These are phyloP conservation scores for Clusia tigrina DNA, from an alignment of 2,888 invertebrate genomes.

Conservation along the genomic window DNA sequence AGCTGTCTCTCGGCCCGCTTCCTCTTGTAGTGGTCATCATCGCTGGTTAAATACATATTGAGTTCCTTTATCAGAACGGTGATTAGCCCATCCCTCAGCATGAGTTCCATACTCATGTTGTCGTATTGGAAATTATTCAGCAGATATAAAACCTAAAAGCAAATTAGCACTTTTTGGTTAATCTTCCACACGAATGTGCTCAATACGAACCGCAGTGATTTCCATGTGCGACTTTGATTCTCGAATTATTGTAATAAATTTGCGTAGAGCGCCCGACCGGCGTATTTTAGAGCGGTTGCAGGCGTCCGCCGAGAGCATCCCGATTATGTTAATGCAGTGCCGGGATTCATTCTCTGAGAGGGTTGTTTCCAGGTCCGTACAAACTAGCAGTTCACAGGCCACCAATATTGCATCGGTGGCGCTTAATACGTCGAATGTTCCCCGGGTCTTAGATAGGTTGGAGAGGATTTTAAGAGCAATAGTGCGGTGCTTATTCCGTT, in stretches of 20 bases:
- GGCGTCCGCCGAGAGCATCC: conserved; percentile 59
- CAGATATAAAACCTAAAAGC: conserved; percentile 55
- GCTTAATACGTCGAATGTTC: conserved; percentile 54
- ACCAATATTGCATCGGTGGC: conserved; percentile 59
- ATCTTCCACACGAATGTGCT: not conserved
- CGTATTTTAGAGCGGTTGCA: conserved; percentile 64
- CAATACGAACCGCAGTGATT: conserved; percentile 53
- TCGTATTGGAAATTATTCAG: conserved; percentile 66
- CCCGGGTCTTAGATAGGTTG: conserved; percentile 58
- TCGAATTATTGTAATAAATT: conserved; percentile 57
- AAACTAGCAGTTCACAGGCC: conserved; percentile 58
- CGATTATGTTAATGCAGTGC: conserved; percentile 61
- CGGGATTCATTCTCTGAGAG: conserved; percentile 55
- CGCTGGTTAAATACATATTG: conserved; percentile 56
- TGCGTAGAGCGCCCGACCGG: conserved; percentile 59
- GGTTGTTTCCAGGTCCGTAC: conserved; percentile 49
- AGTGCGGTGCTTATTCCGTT: conserved; percentile 54
- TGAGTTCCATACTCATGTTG: conserved; percentile 65
- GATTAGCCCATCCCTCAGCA: conserved; percentile 68
- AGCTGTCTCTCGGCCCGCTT: conserved; percentile 57
- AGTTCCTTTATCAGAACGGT: conserved; percentile 66
- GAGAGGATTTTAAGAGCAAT: conserved; percentile 59
- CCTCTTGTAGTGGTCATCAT: conserved; percentile 58
- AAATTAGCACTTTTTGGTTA: not conserved
- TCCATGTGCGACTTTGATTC: conserved; percentile 55